Percentiles rank a stretch among this genome's conserved stretches.
phyloP scores from a whole-genome alignment of 30 jellyfish, hydroid and myxozoan species.

The Aurelia aurita region DNA sequence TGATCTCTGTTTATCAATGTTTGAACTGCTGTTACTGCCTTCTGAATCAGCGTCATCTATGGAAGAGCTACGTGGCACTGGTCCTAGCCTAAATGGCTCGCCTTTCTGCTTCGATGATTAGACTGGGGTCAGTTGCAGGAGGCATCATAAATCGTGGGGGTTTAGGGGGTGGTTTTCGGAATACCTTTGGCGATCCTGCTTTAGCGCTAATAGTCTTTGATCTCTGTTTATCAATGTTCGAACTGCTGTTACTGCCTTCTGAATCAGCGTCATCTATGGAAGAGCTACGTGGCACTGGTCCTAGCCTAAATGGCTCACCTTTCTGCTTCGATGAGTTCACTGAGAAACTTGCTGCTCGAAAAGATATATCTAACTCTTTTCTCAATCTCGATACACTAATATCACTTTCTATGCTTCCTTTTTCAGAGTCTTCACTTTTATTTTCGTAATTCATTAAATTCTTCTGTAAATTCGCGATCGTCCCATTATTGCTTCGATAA shows the following conservation, averaged over 20 bases:
- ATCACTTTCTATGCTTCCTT: slow-evolving; percentile 17
- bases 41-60: slow-evolving; percentile 45
- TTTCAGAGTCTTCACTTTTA: slow-evolving; percentile 39
- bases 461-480: slow-evolving; percentile 1
- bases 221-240: slow-evolving; percentile 6
- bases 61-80: slow-evolving; percentile 28
- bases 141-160: slow-evolving; percentile 61
- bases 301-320: background rate
- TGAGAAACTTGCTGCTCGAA: slow-evolving; percentile 18
- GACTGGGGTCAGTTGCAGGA: slow-evolving; percentile 14
- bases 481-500: slow-evolving; percentile 20
- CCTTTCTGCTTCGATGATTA: slow-evolving; percentile 12
- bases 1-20: slow-evolving; percentile 13
- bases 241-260: background rate
- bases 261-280: slow-evolving; percentile 43
- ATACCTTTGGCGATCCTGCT: slow-evolving; percentile 19
- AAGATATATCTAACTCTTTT: slow-evolving; percentile 33
- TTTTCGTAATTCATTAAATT: background rate
- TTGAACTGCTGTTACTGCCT: background rate
- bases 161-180: slow-evolving; percentile 67
- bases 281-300: slow-evolving; percentile 14
- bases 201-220: slow-evolving; percentile 15
- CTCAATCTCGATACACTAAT: background rate
- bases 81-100: background rate
- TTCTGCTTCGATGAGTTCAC: slow-evolving; percentile 10